Evolutionary conservation across 2,888 invertebrate species (phyloP).

Genomic region (Stenolophus ochropezus): DNA sequence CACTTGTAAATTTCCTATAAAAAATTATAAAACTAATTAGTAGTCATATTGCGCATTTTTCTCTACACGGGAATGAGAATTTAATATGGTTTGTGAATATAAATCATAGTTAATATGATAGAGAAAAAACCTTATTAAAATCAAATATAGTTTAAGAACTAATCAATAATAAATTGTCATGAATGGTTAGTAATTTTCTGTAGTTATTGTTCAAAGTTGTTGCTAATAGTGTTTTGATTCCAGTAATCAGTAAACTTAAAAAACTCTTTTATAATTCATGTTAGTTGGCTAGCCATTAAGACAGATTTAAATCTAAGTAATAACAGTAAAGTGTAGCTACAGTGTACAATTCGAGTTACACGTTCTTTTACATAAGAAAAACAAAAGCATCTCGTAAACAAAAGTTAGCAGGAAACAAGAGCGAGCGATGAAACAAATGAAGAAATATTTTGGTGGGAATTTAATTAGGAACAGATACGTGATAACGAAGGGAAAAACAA

Average conservation of each 20-base stretch:
- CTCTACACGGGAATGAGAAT: no score
- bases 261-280: neutral
- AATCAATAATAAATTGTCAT: neutral
- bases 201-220: neutral
- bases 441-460: slow-evolving; percentile 20
- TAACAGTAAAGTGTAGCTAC: neutral
- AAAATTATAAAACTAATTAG: no score
- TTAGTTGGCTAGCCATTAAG: neutral
- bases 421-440: slow-evolving; percentile 2
- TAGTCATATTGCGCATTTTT: no score
- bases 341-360: neutral
- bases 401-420: neutral
- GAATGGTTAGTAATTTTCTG: neutral
- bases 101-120: no score
- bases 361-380: slow-evolving; percentile 4
- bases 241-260: neutral
- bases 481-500: slow-evolving; percentile 29
- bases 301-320: slow-evolving; percentile 12
- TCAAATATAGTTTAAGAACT: neutral
- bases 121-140: no score
- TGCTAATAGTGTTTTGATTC: neutral
- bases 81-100: no score
- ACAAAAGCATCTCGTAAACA: slow-evolving; percentile 26
- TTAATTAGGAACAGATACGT: slow-evolving; percentile 24
- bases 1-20: no score